phyloP scores from a whole-genome alignment of 2,888 invertebrate genomes.

The Drosophila paramelanica region DNA sequence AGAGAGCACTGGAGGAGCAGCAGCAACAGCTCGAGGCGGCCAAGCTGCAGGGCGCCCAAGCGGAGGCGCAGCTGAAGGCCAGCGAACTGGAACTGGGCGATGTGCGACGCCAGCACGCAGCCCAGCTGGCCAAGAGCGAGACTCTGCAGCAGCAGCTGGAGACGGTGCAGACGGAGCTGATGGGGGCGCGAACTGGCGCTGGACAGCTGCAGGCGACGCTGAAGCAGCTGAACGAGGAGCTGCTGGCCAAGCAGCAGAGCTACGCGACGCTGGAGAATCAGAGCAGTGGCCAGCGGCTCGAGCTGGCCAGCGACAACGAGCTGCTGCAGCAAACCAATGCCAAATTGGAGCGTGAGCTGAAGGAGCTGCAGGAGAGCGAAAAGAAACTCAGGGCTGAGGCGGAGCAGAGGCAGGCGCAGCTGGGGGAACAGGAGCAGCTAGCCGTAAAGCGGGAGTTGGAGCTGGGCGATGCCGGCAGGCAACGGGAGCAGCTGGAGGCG shows the following conservation, averaged over 20 bases:
- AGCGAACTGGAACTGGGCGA: slow-evolving; percentile 79
- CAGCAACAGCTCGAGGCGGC: slow-evolving; percentile 46
- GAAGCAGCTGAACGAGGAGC: slow-evolving; percentile 80
- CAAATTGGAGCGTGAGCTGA: slow-evolving; percentile 80
- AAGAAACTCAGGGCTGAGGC: slow-evolving; percentile 83
- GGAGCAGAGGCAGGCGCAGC: slow-evolving; percentile 77
- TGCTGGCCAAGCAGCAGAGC: slow-evolving; percentile 63
- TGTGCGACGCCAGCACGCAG: slow-evolving; percentile 64
- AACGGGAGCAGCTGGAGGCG: slow-evolving; percentile 86
- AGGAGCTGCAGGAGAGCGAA: slow-evolving; percentile 73
- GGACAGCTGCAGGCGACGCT: slow-evolving; percentile 57
- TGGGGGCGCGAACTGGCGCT: slow-evolving; percentile 59
- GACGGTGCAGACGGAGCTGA: slow-evolving; percentile 84
- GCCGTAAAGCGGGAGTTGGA: slow-evolving; percentile 86
- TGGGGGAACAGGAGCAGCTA: slow-evolving; percentile 82
- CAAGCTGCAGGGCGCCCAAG: slow-evolving; percentile 28
- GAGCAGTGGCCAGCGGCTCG: slow-evolving; percentile 57
- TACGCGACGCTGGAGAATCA: slow-evolving; percentile 48
- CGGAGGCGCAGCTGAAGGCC: slow-evolving; percentile 59
- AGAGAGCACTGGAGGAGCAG: slow-evolving; percentile 53
- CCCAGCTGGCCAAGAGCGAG: slow-evolving; percentile 60
- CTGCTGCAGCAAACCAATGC: slow-evolving; percentile 63
- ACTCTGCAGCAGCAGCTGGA: slow-evolving; percentile 54
- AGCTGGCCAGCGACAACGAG: slow-evolving; percentile 70
- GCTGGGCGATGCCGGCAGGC: slow-evolving; percentile 87